Percentiles rank a stretch among this genome's conserved stretches.
Evolutionary conservation across 2,888 invertebrate genomes (phyloP).

Genomic region (Mimachlamys varia): DNA sequence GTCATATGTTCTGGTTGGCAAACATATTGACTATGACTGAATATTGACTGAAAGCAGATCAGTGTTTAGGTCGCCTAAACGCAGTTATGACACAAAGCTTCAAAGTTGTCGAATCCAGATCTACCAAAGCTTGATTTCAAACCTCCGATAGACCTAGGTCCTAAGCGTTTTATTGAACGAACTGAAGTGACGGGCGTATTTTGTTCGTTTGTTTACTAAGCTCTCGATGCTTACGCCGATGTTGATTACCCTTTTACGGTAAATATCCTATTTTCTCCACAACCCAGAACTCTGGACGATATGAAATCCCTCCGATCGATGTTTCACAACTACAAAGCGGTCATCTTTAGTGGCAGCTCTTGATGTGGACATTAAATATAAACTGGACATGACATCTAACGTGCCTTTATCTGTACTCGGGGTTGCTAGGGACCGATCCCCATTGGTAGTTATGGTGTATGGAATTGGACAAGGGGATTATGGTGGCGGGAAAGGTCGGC

Average conservation of each 20-base stretch:
- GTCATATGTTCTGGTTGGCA: too few species aligned
- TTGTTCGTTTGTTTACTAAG: not conserved
- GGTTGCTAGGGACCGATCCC: not conserved
- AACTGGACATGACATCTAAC: not conserved
- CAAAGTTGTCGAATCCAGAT: too few species aligned
- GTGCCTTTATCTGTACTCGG: not conserved
- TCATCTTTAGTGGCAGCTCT: not conserved
- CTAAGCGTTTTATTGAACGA: not conserved
- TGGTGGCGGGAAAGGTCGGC: not conserved
- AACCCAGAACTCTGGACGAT: not conserved
- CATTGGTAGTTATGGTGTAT: not conserved
- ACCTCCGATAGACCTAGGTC: not conserved
- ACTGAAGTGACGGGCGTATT: not conserved
- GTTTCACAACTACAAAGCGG: not conserved
- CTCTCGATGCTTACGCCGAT: not conserved
- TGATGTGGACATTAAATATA: not conserved
- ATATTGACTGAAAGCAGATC: too few species aligned
- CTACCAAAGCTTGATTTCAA: not conserved
- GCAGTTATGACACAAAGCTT: too few species aligned
- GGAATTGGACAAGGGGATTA: not conserved
- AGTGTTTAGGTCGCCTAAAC: too few species aligned
- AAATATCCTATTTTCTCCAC: not conserved
- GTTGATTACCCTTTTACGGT: constrained; percentile 1
- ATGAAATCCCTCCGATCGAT: not conserved
- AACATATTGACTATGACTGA: too few species aligned